Conservation (phyloP, 2,888 invertebrate genomes). For the Mythimna albipuncta region DNA sequence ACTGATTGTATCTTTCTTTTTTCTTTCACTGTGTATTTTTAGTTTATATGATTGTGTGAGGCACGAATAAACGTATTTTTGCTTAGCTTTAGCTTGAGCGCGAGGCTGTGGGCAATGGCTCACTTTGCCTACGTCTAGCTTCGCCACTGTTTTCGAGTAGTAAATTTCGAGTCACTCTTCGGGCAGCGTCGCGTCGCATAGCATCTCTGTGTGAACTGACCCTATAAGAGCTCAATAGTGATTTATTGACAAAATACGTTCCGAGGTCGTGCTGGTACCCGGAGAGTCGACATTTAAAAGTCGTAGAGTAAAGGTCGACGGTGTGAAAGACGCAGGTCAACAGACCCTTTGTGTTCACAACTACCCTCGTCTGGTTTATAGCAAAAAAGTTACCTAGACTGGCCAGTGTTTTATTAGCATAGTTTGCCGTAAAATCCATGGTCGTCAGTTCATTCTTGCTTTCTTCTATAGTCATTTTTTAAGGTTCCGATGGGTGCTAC, state of each 20-base stretch:
- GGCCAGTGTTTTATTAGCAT: conserved; percentile 21
- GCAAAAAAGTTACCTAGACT: conserved; percentile 51
- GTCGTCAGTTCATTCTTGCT: not conserved
- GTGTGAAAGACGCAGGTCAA: conserved; percentile 64
- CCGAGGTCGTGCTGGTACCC: conserved; percentile 60
- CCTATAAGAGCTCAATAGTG: conserved; percentile 37
- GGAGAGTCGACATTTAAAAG: conserved; percentile 70
- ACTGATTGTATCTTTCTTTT: too few species aligned
- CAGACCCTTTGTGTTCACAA: conserved; percentile 45
- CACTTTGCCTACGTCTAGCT: too few species aligned
- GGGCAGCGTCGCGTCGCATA: too few species aligned
- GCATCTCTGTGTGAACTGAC: too few species aligned
- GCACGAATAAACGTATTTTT: too few species aligned
- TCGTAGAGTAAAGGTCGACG: conserved; percentile 73
- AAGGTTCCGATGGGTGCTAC: too few species aligned
- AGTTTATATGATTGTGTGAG: too few species aligned
- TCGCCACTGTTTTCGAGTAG: too few species aligned
- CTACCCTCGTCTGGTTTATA: conserved; percentile 33
- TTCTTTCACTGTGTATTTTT: too few species aligned
- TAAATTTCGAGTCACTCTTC: too few species aligned
- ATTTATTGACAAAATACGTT: conserved; percentile 66
- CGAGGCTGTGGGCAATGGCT: too few species aligned
- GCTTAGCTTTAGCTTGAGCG: too few species aligned
- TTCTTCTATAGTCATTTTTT: not conserved
- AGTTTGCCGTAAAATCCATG: conserved; percentile 12